These are phyloP conservation scores for Oreortyx pictus DNA, from an alignment of 2,797 vertebrate species.

Conservation along the genomic window DNA sequence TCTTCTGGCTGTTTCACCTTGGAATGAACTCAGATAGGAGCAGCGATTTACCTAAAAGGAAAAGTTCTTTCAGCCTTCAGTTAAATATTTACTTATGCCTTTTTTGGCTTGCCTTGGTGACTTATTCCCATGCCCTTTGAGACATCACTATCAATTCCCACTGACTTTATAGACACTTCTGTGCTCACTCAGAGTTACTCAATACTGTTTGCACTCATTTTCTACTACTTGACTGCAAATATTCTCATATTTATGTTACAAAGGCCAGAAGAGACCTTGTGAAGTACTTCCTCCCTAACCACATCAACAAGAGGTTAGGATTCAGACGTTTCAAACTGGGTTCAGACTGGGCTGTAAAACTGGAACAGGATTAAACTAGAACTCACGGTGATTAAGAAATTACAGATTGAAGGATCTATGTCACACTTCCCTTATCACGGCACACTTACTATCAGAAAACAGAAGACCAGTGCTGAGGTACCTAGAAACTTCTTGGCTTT, in stretches of 20 bases:
- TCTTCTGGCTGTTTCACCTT: constrained; percentile 34
- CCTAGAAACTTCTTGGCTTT: background rate
- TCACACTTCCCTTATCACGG: background rate
- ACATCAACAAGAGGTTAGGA: background rate
- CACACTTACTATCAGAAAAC: background rate
- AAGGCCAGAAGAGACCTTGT: constrained; percentile 50
- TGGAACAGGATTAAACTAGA: background rate
- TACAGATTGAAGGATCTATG: background rate
- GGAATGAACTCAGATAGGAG: constrained; percentile 12
- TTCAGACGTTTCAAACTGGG: background rate
- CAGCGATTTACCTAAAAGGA: constrained; percentile 41
- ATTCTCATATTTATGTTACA: constrained; percentile 65
- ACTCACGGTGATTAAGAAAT: background rate
- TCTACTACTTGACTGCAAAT: constrained; percentile 53
- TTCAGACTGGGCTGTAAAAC: background rate
- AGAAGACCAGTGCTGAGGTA: background rate
- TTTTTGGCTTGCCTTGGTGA: constrained; percentile 56
- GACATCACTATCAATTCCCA: constrained; percentile 21
- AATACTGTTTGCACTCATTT: constrained; percentile 31
- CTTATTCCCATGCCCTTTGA: constrained; percentile 61
- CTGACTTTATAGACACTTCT: constrained; percentile 30
- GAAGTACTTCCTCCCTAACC: constrained; percentile 60
- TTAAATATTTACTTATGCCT: constrained; percentile 59
- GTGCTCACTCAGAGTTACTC: constrained; percentile 47
- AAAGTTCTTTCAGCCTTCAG: constrained; percentile 37